Conservation (phyloP, 2,888 invertebrate species). For the Myathropa florea region DNA sequence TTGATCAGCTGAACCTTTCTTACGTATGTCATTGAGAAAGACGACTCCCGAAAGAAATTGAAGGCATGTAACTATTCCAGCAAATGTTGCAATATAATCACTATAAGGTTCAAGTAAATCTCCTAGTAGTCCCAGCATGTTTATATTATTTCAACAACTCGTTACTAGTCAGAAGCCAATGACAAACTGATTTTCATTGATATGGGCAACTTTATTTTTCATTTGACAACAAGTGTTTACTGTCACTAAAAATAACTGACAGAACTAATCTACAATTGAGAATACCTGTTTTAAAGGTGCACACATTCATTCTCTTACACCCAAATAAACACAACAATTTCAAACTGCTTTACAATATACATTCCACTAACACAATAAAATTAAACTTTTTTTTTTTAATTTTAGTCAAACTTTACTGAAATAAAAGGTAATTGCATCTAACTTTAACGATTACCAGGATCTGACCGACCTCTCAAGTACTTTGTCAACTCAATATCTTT, state of each 20-base stretch:
- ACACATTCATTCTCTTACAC: too few species aligned
- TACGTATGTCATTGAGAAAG: conserved; percentile 88
- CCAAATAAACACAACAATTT: too few species aligned
- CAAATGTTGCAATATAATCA: conserved; percentile 82
- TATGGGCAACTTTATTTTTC: neutral
- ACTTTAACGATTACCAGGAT: conserved; percentile 27
- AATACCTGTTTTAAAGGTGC: neutral
- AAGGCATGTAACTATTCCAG: conserved; percentile 88
- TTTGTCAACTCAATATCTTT: conserved; percentile 81
- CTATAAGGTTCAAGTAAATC: conserved; percentile 77
- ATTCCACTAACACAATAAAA: too few species aligned
- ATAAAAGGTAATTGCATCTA: neutral
- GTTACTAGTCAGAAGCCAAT: neutral
- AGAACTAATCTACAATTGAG: neutral
- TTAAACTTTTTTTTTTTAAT: too few species aligned
- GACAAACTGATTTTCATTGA: conserved; percentile 15
- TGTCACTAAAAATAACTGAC: conserved; percentile 17
- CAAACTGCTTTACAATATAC: too few species aligned
- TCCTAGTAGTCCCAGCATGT: conserved; percentile 75
- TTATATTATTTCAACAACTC: conserved; percentile 4
- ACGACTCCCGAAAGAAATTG: conserved; percentile 92
- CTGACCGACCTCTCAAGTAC: conserved; percentile 77
- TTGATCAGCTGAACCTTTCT: conserved; percentile 85
- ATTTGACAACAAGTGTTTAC: conserved; percentile 22
- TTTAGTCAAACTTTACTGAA: neutral